phyloP scores from a whole-genome alignment of 2,113 vertebrate genomes.

The Australoheros scitulus region DNA sequence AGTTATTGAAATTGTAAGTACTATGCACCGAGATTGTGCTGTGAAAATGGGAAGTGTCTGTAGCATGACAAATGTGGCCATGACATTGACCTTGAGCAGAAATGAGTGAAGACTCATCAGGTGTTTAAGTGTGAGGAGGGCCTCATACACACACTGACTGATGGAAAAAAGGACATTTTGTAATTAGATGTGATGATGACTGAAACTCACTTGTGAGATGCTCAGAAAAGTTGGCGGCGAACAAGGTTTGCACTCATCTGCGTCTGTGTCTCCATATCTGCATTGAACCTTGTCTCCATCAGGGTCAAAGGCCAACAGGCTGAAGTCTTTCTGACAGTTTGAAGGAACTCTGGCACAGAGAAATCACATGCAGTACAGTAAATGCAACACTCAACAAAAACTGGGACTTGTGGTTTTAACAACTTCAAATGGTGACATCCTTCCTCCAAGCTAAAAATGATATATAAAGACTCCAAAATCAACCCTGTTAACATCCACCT shows the following conservation, averaged over 20 bases:
- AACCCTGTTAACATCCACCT: neutral
- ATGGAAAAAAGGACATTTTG: neutral
- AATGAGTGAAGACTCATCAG: neutral
- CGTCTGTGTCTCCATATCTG: conserved; percentile 21
- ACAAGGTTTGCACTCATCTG: neutral
- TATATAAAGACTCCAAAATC: neutral
- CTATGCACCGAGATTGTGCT: too few relatives aligned
- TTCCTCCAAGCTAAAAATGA: neutral
- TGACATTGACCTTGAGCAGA: neutral
- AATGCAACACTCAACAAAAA: neutral
- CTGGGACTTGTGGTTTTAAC: neutral
- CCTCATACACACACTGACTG: rapidly evolving
- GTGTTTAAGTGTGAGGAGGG: neutral
- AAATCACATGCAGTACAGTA: neutral
- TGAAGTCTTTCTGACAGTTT: conserved; percentile 43
- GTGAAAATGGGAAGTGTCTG: neutral
- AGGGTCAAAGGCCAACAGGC: conserved; percentile 48
- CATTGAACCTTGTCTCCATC: conserved; percentile 46
- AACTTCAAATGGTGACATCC: too few relatives aligned
- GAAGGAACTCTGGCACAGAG: conserved; percentile 15
- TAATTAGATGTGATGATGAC: neutral
- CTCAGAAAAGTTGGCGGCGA: neutral
- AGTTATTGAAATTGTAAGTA: too few relatives aligned
- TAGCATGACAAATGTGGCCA: neutral
- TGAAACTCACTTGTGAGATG: conserved; percentile 31